Base-by-base conservation (phyloP, 2,113 vertebrate species). In the Nyctibius bracteatus region DNA sequence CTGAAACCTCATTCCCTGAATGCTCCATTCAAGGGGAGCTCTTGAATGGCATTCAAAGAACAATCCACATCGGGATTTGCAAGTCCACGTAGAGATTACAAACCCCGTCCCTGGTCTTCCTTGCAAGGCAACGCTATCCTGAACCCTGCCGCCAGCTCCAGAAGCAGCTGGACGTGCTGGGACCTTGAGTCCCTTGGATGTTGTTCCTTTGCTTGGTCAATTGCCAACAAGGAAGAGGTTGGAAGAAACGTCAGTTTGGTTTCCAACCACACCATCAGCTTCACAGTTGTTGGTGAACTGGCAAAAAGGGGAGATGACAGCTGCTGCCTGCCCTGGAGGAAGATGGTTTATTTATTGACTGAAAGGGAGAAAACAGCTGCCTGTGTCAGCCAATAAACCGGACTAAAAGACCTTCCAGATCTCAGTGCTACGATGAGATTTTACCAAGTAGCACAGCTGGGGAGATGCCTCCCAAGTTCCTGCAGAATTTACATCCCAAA, bases 261-360 rank as follows among this genome's bases (percentile, higher is more conserved):
- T 84, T 71, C 78, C 75, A 77, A 57, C 27, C 71, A n/a, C 78
- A 8, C 1, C 7, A 8, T 51, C 77, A 70, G 70, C 46, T 75
- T 59, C 33, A 1, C 25, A 16, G 35, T 63, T 28, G 68, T 5
- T 18, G 28, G 18, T 39, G 86, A 41, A 30, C 86, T 5, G 9
- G 77, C 4, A 44, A 12, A 71, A 74, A 54, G 51, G 58, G 89
- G 39, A 59, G 31, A 39, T 24, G 86, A 18, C 86, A 94, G 95
- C 90, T 89, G 93, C 58, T 65, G 58, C 9, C 77, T 81, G 87
- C 94, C 87, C 87, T 12, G 72, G 28, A 44, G 9, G 24, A 9
- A 44, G 73, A 44, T 10, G 43, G 46, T 47, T 66, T 58, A 46
- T 71, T 81, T 4, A 3, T 5, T 30, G 84, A 22, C 49, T 4